phyloP scores from a whole-genome alignment of 2,888 invertebrate genomes.

The Gnatocerus cornutus region DNA sequence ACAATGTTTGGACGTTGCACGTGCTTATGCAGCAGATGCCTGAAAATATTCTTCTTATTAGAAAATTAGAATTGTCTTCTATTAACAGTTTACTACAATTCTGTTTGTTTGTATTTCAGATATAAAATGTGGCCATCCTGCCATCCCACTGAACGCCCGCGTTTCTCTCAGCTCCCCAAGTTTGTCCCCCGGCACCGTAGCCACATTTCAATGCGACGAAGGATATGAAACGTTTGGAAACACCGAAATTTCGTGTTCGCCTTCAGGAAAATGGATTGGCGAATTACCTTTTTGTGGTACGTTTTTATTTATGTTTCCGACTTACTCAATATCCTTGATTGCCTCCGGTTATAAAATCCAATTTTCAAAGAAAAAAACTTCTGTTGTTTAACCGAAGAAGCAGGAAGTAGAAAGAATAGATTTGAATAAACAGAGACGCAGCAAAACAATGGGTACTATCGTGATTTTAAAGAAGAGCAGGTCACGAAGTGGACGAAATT shows the following conservation, averaged over 20 bases:
- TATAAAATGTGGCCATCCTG: conserved; percentile 85
- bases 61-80: no score
- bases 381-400: conserved; percentile 2
- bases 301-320: conserved; percentile 56
- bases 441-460: neutral
- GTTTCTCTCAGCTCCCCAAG: conserved; percentile 77
- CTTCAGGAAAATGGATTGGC: conserved; percentile 84
- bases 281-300: conserved; percentile 90
- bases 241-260: conserved; percentile 80
- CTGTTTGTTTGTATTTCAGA: conserved; percentile 53
- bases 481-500: conserved; percentile 11
- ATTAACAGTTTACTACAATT: conserved; percentile 47
- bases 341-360: no score
- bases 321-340: conserved; percentile 9
- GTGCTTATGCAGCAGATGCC: neutral
- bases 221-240: conserved; percentile 91
- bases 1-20: conserved; percentile 17
- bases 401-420: conserved; percentile 27
- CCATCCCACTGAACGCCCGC: conserved; percentile 87
- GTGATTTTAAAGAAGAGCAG: conserved; percentile 7
- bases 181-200: conserved; percentile 76
- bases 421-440: conserved; percentile 15
- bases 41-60: no score
- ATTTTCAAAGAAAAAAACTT: no score
- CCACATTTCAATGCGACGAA: conserved; percentile 88